Percentiles rank a stretch among this genome's conserved stretches.
These are phyloP conservation scores for Bedellia somnulentella DNA, from an alignment of 2,888 invertebrate species.

Conservation along the genomic window DNA sequence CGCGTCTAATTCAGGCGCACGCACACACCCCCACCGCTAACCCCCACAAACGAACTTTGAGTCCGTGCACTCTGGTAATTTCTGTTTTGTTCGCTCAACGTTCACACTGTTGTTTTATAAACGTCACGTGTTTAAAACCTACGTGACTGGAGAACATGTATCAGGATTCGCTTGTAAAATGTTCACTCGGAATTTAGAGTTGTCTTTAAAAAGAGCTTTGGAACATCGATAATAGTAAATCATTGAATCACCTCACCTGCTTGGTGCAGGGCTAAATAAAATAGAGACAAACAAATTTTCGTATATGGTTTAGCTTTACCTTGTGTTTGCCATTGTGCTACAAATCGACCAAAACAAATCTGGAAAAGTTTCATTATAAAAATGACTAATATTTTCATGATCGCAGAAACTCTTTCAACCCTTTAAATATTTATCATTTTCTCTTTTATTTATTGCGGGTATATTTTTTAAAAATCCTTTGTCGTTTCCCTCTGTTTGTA, in stretches of 20 bases:
- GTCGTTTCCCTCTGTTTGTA: conserved; percentile 42
- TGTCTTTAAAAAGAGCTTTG: too few relatives aligned
- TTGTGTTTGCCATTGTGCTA: too few relatives aligned
- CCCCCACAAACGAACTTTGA: conserved; percentile 31
- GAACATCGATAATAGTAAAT: too few relatives aligned
- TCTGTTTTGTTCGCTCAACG: conserved; percentile 44
- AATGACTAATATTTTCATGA: neutral
- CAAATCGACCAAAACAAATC: too few relatives aligned
- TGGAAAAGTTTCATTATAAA: too few relatives aligned
- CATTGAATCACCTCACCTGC: too few relatives aligned
- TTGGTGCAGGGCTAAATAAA: too few relatives aligned
- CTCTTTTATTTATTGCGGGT: conserved; percentile 39
- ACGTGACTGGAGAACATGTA: too few relatives aligned
- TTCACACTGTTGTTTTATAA: conserved; percentile 34
- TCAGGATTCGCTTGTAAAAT: too few relatives aligned
- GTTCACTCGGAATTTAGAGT: too few relatives aligned
- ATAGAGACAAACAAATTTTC: too few relatives aligned
- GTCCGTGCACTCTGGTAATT: conserved; percentile 31
- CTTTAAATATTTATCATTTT: conserved; percentile 15
- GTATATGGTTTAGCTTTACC: too few relatives aligned
- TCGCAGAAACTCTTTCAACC: conserved; percentile 1
- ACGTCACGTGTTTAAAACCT: conserved; percentile 44
- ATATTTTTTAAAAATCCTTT: conserved; percentile 52
- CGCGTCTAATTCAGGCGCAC: conserved; percentile 62
- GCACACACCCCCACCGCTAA: conserved; percentile 39